Conservation (phyloP, 2,888 invertebrate genomes). For the Drosophila cognata region DNA sequence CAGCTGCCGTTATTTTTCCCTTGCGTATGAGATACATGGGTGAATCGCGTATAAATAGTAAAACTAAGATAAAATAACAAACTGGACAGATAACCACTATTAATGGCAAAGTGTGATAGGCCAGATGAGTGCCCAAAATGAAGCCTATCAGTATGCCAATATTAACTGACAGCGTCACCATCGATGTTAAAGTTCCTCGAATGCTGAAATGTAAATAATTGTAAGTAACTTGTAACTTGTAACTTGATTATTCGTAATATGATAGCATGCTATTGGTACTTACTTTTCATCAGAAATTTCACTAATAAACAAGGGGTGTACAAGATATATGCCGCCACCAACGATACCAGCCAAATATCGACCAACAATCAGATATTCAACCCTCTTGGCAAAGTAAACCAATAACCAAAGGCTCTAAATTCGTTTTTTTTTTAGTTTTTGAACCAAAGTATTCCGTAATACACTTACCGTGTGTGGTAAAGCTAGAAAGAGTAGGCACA, state of each 20-base stretch:
- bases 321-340: slow-evolving; percentile 76
- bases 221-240: not conserved
- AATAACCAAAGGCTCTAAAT: slow-evolving; percentile 73
- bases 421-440: not conserved
- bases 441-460: not conserved
- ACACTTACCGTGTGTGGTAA: slow-evolving; percentile 79
- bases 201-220: slow-evolving; percentile 62
- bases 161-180: slow-evolving; percentile 80
- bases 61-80: slow-evolving; percentile 61
- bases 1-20: slow-evolving; percentile 68
- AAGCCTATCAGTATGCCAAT: slow-evolving; percentile 79
- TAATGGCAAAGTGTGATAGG: slow-evolving; percentile 75
- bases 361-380: slow-evolving; percentile 63
- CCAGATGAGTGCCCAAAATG: slow-evolving; percentile 75
- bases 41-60: slow-evolving; percentile 78
- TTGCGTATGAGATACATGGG: slow-evolving; percentile 77
- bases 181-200: slow-evolving; percentile 81
- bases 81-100: slow-evolving; percentile 71
- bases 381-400: slow-evolving; percentile 62
- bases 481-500: slow-evolving; percentile 73
- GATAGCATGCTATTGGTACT: slow-evolving; percentile 34
- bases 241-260: not conserved
- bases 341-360: slow-evolving; percentile 71
- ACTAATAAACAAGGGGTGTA: slow-evolving; percentile 77
- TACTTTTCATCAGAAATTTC: slow-evolving; percentile 73